Percentiles rank a stretch among this genome's conserved stretches.
Evolutionary conservation across 2,888 invertebrate genomes (phyloP).

Genomic region (Encarsia formosa): DNA sequence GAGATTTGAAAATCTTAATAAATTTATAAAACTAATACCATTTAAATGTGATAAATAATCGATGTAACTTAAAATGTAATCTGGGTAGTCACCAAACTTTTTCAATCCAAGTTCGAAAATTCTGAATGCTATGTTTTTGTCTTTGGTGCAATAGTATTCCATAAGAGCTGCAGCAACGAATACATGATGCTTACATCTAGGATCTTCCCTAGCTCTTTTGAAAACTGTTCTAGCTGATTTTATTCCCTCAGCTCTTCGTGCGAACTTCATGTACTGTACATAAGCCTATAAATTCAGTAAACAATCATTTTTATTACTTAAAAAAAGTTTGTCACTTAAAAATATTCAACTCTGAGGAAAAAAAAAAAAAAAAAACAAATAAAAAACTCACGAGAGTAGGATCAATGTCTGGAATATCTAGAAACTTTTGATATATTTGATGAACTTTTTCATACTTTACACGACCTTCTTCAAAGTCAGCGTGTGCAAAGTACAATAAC

Average conservation of each 20-base stretch:
- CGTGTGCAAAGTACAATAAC: conserved; percentile 94
- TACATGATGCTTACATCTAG: conserved; percentile 77
- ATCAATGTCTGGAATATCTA: conserved; percentile 87
- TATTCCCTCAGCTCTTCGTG: conserved; percentile 94
- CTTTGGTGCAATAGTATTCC: conserved; percentile 99
- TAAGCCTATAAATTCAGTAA: conserved; percentile 65
- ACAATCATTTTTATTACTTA: neutral
- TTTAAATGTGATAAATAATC: conserved; percentile 97
- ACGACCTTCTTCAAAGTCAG: conserved; percentile 96
- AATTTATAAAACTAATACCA: conserved; percentile 54
- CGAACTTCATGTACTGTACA: conserved; percentile 99
- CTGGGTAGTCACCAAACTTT: conserved; percentile 91
- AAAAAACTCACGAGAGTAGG: conserved; percentile 80
- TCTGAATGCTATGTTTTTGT: conserved; percentile 92
- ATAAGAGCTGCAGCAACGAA: conserved; percentile 96
- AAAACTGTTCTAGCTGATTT: conserved; percentile 93
- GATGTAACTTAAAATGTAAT: conserved; percentile 92
- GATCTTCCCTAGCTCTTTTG: conserved; percentile 90
- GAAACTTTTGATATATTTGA: conserved; percentile 87
- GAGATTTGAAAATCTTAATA: conserved; percentile 1
- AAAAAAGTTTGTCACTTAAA: neutral
- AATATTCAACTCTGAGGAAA: no score
- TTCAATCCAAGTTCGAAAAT: conserved; percentile 97
- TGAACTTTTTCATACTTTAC: conserved; percentile 96
- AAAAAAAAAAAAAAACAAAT: neutral